Conservation (phyloP, 2,797 vertebrate species). For the Petrocephalus sullivani region DNA sequence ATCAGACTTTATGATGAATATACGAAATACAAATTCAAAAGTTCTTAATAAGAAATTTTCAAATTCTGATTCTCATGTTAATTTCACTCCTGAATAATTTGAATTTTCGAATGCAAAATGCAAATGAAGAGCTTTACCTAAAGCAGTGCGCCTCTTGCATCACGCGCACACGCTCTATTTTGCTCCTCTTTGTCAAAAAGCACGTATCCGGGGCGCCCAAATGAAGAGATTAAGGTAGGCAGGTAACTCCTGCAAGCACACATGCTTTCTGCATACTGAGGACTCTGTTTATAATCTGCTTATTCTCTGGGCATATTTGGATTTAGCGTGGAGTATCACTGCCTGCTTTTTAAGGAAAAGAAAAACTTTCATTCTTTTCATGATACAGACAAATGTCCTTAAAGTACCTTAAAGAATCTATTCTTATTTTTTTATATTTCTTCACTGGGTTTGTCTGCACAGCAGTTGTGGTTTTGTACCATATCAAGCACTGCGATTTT, state of each 20-base stretch:
- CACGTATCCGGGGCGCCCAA: background rate
- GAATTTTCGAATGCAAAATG: background rate
- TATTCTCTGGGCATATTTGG: background rate
- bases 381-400: too few relatives aligned
- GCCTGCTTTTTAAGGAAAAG: background rate
- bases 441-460: background rate
- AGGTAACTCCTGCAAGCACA: background rate
- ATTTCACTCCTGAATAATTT: background rate
- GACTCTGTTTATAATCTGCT: background rate
- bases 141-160: background rate
- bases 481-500: background rate
- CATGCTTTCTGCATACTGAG: background rate
- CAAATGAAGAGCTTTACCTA: background rate
- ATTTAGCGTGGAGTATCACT: background rate
- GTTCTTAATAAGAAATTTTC: background rate
- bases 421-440: background rate
- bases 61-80: constrained; percentile 4
- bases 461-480: background rate
- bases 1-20: background rate
- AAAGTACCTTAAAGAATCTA: background rate
- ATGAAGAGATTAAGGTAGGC: background rate
- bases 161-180: background rate
- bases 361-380: background rate
- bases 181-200: background rate
- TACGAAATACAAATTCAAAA: background rate